Base-by-base conservation (phyloP, 2,888 invertebrate genomes). In the Rhyacophila evoluta region DNA sequence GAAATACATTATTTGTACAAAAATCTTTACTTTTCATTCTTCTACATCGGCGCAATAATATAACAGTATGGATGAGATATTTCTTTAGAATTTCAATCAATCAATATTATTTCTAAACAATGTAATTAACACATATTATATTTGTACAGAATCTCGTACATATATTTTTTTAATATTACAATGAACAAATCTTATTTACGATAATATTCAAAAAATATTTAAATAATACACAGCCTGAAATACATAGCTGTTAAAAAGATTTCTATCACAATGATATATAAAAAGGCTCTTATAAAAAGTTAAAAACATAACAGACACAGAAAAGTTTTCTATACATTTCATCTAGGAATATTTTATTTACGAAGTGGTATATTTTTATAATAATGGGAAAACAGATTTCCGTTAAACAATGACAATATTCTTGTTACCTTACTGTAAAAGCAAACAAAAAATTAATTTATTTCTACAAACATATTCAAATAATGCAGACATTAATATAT, bases 301-400 rank as follows among this genome's bases (percentile, higher is more conserved):
- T 55, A 55, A 55, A 55, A 55, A 55, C 55, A 55, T 55, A 55
- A 55, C 55, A 55, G 19, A 41, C 4, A 55, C 55, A 55, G 6
- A 55, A 19, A 15, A 55, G 55, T 55, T 55, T 15, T 55, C 55
- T 55, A 55, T 55, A 55, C 15, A 55, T 19, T 55, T 55, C 10
- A 55, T 2, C 55, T 55, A 55, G 6, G 12, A 55, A 55, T 55
- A 12, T 41, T 41, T 15, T 41, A 41, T 19, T 25, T 55, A 2
- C 55, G 6, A 55, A 25, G 55, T 55, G 19, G 10, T 55, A 55
- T 55, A 33, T 4, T n/a, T n/a, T 33, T 33, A 33, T 55, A 55
- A 19, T 55, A 19, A 25, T 55, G 41, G 41, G 19, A 19, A 55
- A 55, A 25, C 41, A 6, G 41, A 8, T 19, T 55, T 25, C 55